Conservation (phyloP, 2,888 invertebrate species). For the Drosophila differens region DNA sequence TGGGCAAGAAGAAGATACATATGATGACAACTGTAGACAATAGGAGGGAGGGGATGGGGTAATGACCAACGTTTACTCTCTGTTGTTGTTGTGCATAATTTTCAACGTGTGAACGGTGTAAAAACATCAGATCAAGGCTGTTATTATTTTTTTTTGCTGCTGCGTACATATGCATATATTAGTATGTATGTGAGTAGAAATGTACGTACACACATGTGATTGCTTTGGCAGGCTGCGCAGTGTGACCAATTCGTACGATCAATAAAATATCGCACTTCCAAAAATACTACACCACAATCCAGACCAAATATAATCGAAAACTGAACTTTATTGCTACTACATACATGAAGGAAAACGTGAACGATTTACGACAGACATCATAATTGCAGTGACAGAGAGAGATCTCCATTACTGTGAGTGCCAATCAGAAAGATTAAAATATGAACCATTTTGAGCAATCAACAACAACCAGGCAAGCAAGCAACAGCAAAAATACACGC, state of each 20-base stretch:
- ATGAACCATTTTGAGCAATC: conserved; percentile 10
- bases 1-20: conserved; percentile 23
- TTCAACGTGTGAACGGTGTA: conserved; percentile 49
- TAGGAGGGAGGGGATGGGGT: neutral
- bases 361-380: neutral
- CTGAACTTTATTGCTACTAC: neutral
- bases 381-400: neutral
- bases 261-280: conserved; percentile 22
- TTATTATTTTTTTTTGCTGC: conserved; percentile 32
- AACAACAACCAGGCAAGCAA: conserved; percentile 4
- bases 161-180: conserved; percentile 16
- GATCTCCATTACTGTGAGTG: neutral
- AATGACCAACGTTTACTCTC: conserved; percentile 11
- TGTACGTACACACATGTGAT: conserved; percentile 75
- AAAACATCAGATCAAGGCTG: conserved; percentile 52
- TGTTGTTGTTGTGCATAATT: conserved; percentile 32
- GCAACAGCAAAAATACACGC: conserved; percentile 1
- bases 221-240: conserved; percentile 43
- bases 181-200: conserved; percentile 16
- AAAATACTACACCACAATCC: conserved; percentile 32
- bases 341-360: neutral
- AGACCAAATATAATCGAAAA: conserved; percentile 22
- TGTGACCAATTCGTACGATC: conserved; percentile 51
- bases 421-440: neutral
- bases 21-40: conserved; percentile 11